Conservation (phyloP, 53 echinoderm and acorn worm species). For the Zoroaster sp. region DNA sequence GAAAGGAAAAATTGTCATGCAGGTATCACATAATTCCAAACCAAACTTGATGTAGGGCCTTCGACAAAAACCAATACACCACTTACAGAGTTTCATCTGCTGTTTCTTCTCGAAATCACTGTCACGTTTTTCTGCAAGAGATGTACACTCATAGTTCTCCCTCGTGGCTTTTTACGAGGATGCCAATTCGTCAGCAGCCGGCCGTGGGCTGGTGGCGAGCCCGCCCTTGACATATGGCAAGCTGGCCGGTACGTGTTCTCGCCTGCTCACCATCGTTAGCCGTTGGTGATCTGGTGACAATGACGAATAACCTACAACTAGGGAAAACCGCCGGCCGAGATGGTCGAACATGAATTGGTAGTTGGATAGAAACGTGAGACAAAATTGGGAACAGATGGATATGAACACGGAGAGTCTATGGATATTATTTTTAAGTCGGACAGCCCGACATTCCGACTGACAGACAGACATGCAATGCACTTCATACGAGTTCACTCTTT, state of each 20-base stretch:
- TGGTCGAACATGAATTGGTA: too few relatives aligned
- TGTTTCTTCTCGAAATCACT: too few relatives aligned
- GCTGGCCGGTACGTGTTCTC: not conserved
- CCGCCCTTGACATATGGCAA: not conserved
- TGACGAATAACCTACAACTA: not conserved
- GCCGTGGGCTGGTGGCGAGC: not conserved
- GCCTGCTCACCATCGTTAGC: not conserved
- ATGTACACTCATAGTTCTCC: not conserved
- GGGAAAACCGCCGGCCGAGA: too few relatives aligned
- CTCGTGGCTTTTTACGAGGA: not conserved
- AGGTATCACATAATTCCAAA: not conserved
- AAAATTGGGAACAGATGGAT: too few relatives aligned
- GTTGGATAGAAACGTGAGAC: too few relatives aligned
- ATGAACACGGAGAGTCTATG: too few relatives aligned
- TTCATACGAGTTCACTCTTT: too few relatives aligned
- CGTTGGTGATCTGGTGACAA: not conserved
- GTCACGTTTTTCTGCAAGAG: too few relatives aligned
- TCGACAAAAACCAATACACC: not conserved
- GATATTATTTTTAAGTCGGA: too few relatives aligned
- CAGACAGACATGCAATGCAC: not conserved
- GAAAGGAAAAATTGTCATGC: too few relatives aligned
- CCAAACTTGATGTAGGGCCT: not conserved
- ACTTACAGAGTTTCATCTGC: not conserved
- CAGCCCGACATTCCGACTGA: not conserved
- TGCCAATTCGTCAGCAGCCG: not conserved